Base-by-base conservation (phyloP, 1,140 invertebrate species). In the Bombus sylvicola region DNA sequence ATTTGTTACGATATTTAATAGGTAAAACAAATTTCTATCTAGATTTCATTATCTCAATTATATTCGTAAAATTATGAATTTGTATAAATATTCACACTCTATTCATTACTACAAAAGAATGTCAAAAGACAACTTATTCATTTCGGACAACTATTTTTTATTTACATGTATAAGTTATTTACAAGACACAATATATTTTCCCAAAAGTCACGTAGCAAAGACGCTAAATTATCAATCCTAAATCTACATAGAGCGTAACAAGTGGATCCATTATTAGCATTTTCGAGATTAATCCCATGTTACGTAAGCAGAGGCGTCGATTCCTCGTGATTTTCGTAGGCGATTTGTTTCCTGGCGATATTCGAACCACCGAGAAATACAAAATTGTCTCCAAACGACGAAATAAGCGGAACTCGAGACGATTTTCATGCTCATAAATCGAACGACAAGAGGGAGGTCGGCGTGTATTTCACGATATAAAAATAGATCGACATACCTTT, bases 401-500 rank as follows among this genome's bases (percentile, higher is more conserved):
- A 37, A 81, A 72, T 80, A 6, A 47, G 22, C 13, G 47, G 31
- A 10, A 37, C 6, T 18, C 69, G 72, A 89, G 73, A 69, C 18
- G 57, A 80, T 80, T 87, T 87, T 80, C 53, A 13, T 22, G 9
- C 31, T 47, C 43, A 43, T 76, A 88, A 87, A 88, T 87, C 57
- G 57, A 41, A 34, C 6, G 12, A 53, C 31, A 43, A 64, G 34
- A 71, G 31, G 34, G 25, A 47, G 37, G n/a, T n/a, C 41, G 2
- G 47, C 18, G 3, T 0, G 47, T 47, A 62, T 78, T 22, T 18
- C n/a, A 25, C 31, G 39, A 57, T 47, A 66, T 28, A 37, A 85
- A 88, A 89, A 85, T 78, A 87, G 13, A 84, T 64, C 57, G 39
- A 79, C 10, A 47, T 4, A 6, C 47, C 39, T 69, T 85, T 69